These are phyloP conservation scores for Euura lappo DNA, from an alignment of 1,140 invertebrate genomes.

Conservation along the genomic window DNA sequence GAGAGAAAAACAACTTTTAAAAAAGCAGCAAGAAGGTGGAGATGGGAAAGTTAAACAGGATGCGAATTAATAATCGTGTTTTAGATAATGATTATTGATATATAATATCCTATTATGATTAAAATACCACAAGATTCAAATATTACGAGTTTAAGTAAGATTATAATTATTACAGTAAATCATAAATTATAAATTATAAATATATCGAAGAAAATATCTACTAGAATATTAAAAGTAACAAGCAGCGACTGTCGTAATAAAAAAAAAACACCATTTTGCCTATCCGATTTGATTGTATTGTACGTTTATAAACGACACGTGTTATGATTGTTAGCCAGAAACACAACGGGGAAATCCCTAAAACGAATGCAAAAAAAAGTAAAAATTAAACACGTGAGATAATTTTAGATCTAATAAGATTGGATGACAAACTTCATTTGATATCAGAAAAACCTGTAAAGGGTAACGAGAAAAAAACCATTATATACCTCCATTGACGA, in stretches of 20 bases:
- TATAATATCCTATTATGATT: too few relatives aligned
- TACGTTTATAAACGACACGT: too few relatives aligned
- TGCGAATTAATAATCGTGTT: conserved; percentile 33
- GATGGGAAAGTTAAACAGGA: conserved; percentile 39
- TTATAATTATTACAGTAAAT: background rate
- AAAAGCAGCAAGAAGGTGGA: conserved; percentile 32
- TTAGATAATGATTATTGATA: background rate
- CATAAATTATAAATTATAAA: conserved; percentile 22
- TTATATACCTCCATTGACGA: too few relatives aligned
- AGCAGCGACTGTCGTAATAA: background rate
- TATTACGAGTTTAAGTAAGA: conserved; percentile 10
- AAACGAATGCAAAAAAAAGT: too few relatives aligned
- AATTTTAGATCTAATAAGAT: too few relatives aligned
- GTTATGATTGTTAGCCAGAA: background rate
- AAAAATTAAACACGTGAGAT: too few relatives aligned
- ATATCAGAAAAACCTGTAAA: too few relatives aligned
- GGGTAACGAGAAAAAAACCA: too few relatives aligned
- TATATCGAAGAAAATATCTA: background rate
- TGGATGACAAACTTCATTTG: too few relatives aligned
- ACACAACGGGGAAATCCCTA: too few relatives aligned
- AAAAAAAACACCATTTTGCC: conserved; percentile 3
- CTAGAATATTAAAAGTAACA: background rate
- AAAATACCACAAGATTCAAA: background rate
- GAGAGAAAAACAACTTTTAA: conserved; percentile 65
- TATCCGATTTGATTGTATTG: background rate